phyloP scores from a whole-genome alignment of 2,888 invertebrate species.

The Eurytoma californica region DNA sequence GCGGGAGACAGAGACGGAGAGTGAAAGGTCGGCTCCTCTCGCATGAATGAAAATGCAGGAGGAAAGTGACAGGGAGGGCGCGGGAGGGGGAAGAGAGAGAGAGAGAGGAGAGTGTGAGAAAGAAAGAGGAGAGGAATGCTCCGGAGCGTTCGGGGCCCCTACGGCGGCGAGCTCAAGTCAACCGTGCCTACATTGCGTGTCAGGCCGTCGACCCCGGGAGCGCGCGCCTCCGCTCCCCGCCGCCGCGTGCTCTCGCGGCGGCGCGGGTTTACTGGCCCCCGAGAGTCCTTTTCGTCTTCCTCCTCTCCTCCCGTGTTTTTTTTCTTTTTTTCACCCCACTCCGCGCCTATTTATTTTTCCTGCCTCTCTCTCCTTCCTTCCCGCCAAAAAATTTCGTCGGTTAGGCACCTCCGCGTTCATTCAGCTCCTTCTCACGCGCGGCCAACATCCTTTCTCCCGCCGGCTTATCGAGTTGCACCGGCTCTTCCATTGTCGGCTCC shows the following conservation, averaged over 20 bases:
- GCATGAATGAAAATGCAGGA: slow-evolving; percentile 34
- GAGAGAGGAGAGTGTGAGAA: slow-evolving; percentile 7
- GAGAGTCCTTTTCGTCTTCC: slow-evolving; percentile 22
- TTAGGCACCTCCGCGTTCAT: background rate
- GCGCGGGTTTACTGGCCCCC: slow-evolving; percentile 26
- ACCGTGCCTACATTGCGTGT: slow-evolving; percentile 68
- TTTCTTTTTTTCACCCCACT: background rate
- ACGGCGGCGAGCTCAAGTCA: slow-evolving; percentile 64
- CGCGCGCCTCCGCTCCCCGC: slow-evolving; percentile 37
- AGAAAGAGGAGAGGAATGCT: slow-evolving; percentile 22
- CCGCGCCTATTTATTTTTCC: background rate
- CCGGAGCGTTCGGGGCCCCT: slow-evolving; percentile 57
- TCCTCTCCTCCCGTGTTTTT: background rate
- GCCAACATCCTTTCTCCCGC: background rate
- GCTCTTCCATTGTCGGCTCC: no score
- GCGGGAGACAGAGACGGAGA: background rate
- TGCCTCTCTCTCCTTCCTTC: background rate
- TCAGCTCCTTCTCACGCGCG: background rate
- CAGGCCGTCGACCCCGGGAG: slow-evolving; percentile 71
- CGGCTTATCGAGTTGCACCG: background rate
- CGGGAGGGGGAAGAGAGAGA: slow-evolving; percentile 29
- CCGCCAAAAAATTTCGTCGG: no score
- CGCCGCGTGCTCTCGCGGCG: background rate
- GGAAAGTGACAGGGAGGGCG: slow-evolving; percentile 30
- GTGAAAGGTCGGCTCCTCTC: slow-evolving; percentile 10